Evolutionary conservation across 37 sponge, comb jelly and placozoan species (phyloP), one percentile per base, ranked within the genome.

Genomic region (Halichondria panicea): DNA sequence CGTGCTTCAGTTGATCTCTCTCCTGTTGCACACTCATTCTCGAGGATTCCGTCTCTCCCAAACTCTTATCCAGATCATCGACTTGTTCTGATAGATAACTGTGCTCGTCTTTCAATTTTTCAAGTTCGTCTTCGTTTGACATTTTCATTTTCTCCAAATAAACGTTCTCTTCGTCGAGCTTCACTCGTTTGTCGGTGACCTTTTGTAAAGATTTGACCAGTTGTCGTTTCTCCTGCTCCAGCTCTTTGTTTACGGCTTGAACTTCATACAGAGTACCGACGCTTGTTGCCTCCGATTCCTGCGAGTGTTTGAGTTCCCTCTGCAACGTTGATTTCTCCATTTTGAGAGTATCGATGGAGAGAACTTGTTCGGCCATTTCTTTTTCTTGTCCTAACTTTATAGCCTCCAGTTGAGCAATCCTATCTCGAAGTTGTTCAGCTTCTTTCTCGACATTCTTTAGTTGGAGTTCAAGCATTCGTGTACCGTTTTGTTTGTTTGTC

Each of bases 271-370:
- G 68, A 19, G 80, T 55, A 24, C 56, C 62, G 34, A 87, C 45
- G 13, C 66, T 46, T 19, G 40, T 21, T 24, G 48, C 32, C 37
- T 83, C 80, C 25, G 80, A 58, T 0, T 68, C 70, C 40, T 72
- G 67, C 28, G 53, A 39, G 21, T 41, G 18, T 13, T 59, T 44
- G 31, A 83, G 61, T 28, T 78, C 59, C 24, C 54, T 55, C 57
- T 56, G 50, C 27, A 71, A 54, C n/a, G 27, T 54, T 13, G 65
- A 83, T 39, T 78, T 82, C 68, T 88, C 84, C 79, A 82, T 1
- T 43, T 88, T 79, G 4, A 70, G 63, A 22, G 53, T 58, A 7
- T 63, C 53, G 33, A 76, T 31, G 1, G 40, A 41, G 9, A 43
- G 18, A 52, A 64, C 63, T 4, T 24, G 27, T 25, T 77, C 28